Evolutionary conservation across 2,888 invertebrate species (phyloP).

Genomic region (Parasteatoda lunata): DNA sequence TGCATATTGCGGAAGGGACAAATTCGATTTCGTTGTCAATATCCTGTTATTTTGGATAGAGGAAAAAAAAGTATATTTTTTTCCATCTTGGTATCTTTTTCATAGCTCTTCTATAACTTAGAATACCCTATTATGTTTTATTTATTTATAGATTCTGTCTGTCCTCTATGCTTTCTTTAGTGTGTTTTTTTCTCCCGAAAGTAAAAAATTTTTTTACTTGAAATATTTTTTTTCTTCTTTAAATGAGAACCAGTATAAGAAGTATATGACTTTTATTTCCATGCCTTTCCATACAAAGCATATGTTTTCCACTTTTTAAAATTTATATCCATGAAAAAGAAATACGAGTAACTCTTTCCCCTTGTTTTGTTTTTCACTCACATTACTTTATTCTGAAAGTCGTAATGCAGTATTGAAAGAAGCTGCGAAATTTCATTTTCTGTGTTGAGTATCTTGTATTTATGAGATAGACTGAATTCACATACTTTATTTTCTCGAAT

Average conservation of each 20-base stretch:
- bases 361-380: neutral
- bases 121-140: conserved; percentile 54
- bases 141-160: conserved; percentile 58
- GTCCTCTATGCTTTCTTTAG: neutral
- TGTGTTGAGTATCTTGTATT: too few relatives aligned
- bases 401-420: too few relatives aligned
- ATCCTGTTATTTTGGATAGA: conserved; percentile 38
- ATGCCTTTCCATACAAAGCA: neutral
- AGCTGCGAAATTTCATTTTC: too few relatives aligned
- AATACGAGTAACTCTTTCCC: neutral
- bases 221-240: too few relatives aligned
- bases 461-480: too few relatives aligned
- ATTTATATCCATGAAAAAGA: conserved; percentile 1
- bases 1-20: conserved; percentile 40
- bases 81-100: conserved; percentile 7
- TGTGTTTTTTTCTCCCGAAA: conserved; percentile 1
- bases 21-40: conserved; percentile 60
- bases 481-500: too few relatives aligned
- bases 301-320: neutral
- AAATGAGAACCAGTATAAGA: too few relatives aligned
- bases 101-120: conserved; percentile 11
- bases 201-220: neutral
- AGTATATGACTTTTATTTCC: too few relatives aligned
- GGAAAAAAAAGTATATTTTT: neutral
- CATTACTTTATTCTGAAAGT: too few relatives aligned